Percentiles rank a stretch among this genome's conserved stretches.
Evolutionary conservation across 2,888 invertebrate species (phyloP).

Genomic region (Chelonus formosanus): DNA sequence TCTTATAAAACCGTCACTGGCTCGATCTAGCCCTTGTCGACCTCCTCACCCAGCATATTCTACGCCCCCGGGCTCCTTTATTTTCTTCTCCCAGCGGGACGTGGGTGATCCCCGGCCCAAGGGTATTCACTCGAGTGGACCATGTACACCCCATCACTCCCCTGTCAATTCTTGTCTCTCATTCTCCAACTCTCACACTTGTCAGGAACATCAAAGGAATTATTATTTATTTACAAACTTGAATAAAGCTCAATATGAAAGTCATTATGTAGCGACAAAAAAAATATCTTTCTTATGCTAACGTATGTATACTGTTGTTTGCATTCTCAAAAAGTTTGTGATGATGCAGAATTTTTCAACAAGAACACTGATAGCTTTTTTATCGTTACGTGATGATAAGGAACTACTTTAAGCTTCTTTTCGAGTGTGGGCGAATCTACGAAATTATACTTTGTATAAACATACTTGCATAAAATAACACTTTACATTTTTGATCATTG

Average conservation of each 20-base stretch:
- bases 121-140: slow-evolving; percentile 23
- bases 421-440: no score
- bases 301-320: neutral
- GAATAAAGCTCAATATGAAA: slow-evolving; percentile 3
- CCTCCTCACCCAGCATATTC: neutral
- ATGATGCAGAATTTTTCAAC: slow-evolving; percentile 4
- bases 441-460: no score
- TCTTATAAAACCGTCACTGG: slow-evolving; percentile 9
- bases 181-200: slow-evolving; percentile 8
- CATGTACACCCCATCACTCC: neutral
- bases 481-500: no score
- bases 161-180: neutral
- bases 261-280: slow-evolving; percentile 1
- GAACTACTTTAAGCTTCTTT: no score
- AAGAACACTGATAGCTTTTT: slow-evolving; percentile 1
- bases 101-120: slow-evolving; percentile 15
- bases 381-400: neutral
- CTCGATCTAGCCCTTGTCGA: neutral
- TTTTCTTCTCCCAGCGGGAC: slow-evolving; percentile 25
- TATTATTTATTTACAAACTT: slow-evolving; percentile 21
- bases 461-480: no score
- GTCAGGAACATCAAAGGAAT: slow-evolving; percentile 20
- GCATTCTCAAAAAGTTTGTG: neutral
- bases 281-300: neutral
- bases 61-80: slow-evolving; percentile 12